phyloP scores from a whole-genome alignment of 2,113 vertebrate genomes.

The Phaethornis superciliosus region DNA sequence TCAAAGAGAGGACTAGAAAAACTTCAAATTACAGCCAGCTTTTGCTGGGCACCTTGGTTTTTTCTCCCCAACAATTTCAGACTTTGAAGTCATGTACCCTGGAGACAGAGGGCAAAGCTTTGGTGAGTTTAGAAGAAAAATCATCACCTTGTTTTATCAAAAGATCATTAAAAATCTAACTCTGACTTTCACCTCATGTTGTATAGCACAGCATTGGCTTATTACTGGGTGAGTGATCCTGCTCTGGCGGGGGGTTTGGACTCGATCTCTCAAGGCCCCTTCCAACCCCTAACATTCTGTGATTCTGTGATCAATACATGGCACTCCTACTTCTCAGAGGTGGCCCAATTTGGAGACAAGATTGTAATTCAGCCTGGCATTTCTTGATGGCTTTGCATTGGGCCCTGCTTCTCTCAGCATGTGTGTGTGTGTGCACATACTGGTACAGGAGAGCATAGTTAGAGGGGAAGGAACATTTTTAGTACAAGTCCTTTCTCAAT shows the following conservation, averaged over 20 bases:
- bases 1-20: neutral
- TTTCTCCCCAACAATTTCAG: neutral
- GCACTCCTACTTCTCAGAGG: neutral
- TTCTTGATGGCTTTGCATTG: neutral
- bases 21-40: neutral
- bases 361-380: neutral
- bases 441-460: neutral
- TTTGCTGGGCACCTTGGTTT: neutral
- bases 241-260: too few relatives aligned
- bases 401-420: neutral
- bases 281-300: too few relatives aligned
- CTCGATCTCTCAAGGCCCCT: too few relatives aligned
- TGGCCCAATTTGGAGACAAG: neutral
- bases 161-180: neutral
- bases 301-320: neutral
- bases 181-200: neutral
- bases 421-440: accelerated
- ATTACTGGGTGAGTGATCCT: neutral
- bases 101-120: neutral
- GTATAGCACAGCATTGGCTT: neutral
- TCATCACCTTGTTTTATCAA: neutral
- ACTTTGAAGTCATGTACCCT: neutral
- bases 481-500: neutral
- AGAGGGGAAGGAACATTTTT: neutral
- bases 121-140: neutral